These are phyloP conservation scores for Caranx melampygus DNA, from an alignment of 2,113 vertebrate genomes.

Conservation along the genomic window DNA sequence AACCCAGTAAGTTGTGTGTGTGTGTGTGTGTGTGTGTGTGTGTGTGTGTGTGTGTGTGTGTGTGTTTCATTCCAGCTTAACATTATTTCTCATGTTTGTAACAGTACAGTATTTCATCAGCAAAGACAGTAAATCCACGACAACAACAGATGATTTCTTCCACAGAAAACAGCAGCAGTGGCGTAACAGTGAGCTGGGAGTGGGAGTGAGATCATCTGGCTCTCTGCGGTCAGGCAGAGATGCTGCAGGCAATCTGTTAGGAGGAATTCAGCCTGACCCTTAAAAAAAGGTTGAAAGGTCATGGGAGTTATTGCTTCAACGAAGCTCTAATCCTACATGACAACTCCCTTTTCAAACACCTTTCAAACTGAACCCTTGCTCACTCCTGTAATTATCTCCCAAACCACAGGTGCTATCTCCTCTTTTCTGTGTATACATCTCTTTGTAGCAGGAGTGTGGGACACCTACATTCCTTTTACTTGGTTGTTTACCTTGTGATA, in stretches of 20 bases:
- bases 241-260: conserved; percentile 12
- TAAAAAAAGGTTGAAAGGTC: conserved; percentile 61
- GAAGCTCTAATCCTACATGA: conserved; percentile 63
- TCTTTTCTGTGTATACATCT: conserved; percentile 32
- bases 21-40: too few relatives aligned
- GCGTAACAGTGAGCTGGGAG: conserved; percentile 28
- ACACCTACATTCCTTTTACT: conserved; percentile 24
- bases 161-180: conserved; percentile 10
- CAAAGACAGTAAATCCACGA: not conserved
- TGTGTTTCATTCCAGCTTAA: not conserved
- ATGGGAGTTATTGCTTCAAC: conserved; percentile 26
- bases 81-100: not conserved
- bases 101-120: not conserved
- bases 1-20: too few relatives aligned
- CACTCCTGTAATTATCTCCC: conserved; percentile 70
- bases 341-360: conserved; percentile 67
- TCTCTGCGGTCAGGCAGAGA: conserved; percentile 38
- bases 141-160: not conserved
- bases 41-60: not conserved
- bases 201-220: conserved; percentile 26
- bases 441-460: conserved; percentile 41
- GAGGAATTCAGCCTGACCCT: conserved; percentile 51
- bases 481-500: conserved; percentile 46
- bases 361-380: conserved; percentile 46
- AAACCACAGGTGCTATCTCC: conserved; percentile 55